A percentile compares a stretch with the other conserved stretches of the same genome.
Evolutionary conservation across 2,797 vertebrate genomes (phyloP).

Genomic region (Enteromius thamalakanensis): DNA sequence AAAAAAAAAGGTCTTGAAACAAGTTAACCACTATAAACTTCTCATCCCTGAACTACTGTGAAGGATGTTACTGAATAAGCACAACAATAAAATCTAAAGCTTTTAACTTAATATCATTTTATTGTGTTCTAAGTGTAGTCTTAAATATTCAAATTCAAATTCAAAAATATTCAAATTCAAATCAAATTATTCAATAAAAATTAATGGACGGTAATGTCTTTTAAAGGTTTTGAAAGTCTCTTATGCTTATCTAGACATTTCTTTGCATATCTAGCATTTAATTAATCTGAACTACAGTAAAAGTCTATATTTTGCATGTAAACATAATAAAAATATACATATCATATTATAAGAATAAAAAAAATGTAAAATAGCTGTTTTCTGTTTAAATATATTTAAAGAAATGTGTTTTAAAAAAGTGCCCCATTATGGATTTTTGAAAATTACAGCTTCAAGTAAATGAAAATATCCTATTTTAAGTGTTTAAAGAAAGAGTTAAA

Average conservation of each 20-base stretch:
- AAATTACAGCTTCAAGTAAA: no score
- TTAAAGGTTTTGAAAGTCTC: neutral
- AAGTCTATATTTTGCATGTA: neutral
- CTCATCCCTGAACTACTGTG: neutral
- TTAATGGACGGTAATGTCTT: neutral
- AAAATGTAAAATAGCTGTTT: neutral
- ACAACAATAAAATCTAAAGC: neutral
- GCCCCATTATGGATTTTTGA: no score
- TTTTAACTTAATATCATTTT: neutral
- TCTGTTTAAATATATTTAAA: neutral
- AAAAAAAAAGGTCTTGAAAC: neutral
- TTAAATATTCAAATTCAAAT: neutral
- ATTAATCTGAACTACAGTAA: neutral
- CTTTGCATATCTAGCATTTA: neutral
- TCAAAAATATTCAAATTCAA: no score
- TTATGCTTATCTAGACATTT: neutral
- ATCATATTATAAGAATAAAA: neutral
- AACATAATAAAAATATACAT: neutral
- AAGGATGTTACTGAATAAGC: neutral
- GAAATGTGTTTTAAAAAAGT: no score
- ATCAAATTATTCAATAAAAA: no score
- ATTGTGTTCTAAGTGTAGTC: neutral
- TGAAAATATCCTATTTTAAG: no score
- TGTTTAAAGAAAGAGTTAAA: no score
- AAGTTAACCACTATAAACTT: neutral